Evolutionary conservation across 1,140 invertebrate species (phyloP).

Genomic region (Anoplolepis gracilipes): DNA sequence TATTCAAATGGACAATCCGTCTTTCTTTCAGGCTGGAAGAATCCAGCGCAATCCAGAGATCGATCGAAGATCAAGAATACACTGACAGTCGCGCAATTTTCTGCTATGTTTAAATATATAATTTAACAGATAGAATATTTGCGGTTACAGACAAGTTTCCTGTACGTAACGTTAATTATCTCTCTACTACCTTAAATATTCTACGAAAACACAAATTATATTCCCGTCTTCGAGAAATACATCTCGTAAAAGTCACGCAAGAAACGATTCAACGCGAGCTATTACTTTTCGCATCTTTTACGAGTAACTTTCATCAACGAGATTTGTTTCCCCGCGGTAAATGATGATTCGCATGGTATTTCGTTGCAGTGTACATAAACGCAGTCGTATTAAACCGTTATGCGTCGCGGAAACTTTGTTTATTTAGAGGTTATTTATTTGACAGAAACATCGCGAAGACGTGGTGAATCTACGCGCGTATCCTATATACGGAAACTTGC

Average conservation of each 20-base stretch:
- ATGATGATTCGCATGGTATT: slow-evolving; percentile 49
- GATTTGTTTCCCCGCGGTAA: slow-evolving; percentile 50
- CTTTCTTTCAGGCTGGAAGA: slow-evolving; percentile 65
- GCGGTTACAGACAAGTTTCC: neutral
- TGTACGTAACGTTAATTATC: slow-evolving; percentile 5
- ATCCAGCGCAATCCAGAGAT: slow-evolving; percentile 48
- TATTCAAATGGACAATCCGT: slow-evolving; percentile 84
- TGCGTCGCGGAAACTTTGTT: slow-evolving; percentile 51
- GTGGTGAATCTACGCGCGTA: slow-evolving; percentile 26
- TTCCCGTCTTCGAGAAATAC: slow-evolving; percentile 15
- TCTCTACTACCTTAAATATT: neutral
- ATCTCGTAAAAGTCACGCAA: slow-evolving; percentile 43
- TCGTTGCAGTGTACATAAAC: slow-evolving; percentile 35
- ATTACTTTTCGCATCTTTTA: slow-evolving; percentile 46
- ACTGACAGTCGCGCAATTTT: neutral
- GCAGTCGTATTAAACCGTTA: slow-evolving; percentile 46
- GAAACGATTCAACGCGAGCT: slow-evolving; percentile 19
- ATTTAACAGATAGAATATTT: neutral
- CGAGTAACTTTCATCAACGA: slow-evolving; percentile 55
- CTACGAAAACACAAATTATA: neutral
- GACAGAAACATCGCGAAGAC: slow-evolving; percentile 51
- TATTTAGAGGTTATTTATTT: slow-evolving; percentile 58
- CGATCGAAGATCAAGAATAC: slow-evolving; percentile 72
- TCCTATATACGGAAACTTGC: slow-evolving; percentile 55
- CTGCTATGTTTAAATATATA: neutral